Evolutionary conservation across 2,888 invertebrate species (phyloP), one percentile per base, ranked within the genome.

Genomic region (Pachliopta kotzebuea): DNA sequence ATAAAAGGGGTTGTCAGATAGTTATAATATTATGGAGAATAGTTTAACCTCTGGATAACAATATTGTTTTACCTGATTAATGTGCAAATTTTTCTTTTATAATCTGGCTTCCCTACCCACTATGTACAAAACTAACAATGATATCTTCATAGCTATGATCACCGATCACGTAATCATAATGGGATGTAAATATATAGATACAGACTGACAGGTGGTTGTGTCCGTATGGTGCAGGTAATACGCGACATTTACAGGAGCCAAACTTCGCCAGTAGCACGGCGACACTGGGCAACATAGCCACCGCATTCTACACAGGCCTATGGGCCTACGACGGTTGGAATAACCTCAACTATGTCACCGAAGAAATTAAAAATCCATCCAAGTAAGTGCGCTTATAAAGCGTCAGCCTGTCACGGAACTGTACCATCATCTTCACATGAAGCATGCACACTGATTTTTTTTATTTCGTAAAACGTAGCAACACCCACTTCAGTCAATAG

Each of bases 261-360:
- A 95, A 95, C 86, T 98, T 98, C 93, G 93, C 92, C 85, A 96
- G 96, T 79, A 90, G 90, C 76, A 93, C 92, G 80, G 94, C 94
- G 77, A 95, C 95, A 60, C 85, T 96, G 74, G 96, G 98, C 71
- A 96, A 96, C 86, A 95, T 98, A 76, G 98, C 98, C 70, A 97
- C 97, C 50, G 98, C 98, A 66, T 98, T 98, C 93, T 98, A 98
- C 92, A 97, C 97, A 45, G 98, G 98, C 69, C 93, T 98, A 37
- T 98, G 98, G 98, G 98, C 98, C 68, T 98, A 98, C 88, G 98
- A 98, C 85, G 98, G 98, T 75, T 98, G 98, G 98, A 99, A 99
- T 89, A 99, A 99, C 90, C 94, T 99, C 74, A 99, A 99, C 93
- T 99, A 98, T 93, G 99, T 99, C 69, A 99, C 99, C 70, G 99